Base-by-base conservation (phyloP, 2,888 invertebrate species). In the Rhagophthalmus giganteus region DNA sequence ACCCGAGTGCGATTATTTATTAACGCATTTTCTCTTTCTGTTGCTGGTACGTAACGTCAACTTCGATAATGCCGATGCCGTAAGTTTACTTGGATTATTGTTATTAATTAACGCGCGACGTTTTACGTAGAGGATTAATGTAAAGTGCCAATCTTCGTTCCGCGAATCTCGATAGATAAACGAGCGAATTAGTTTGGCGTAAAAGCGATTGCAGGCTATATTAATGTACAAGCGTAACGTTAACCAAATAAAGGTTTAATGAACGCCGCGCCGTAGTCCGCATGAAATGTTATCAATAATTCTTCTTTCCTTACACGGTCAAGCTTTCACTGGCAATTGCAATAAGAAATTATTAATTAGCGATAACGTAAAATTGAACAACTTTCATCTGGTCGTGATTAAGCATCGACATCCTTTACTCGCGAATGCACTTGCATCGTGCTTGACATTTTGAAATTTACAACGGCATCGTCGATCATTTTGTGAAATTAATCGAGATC, bases 341-440 rank as follows among this genome's bases (percentile, higher is more conserved):
- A 47, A 38, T 42, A 39, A 44, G 14, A 37, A 32, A 32, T 52
- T 52, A 53, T 53, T 47, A 53, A 53, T 53, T 53, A 42, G 25
- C 33, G 31, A 42, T 53, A 53, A 47, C 45, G 32, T 35, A 52
- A 47, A 38, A 46, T 39, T 30, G 47, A 52, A 27, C 46, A 52
- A 52, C 52, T 52, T 52, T 52, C 52, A 46, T 52, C 41, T 32
- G 31, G 27, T 46, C 38, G 33, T 15, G 39, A 51, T 45, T 46
- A 27, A 39, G 31, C 39, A 39, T 27, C 27, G 44, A 50, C 44
- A 34, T 50, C 39, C 38, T 38, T 32, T 5, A 20, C 20, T 5
- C 3, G 7, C 7, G 3, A 20, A 20, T 20, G 7, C 20, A 20
- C 20, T 20, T 20, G 7, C 7, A 20, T 20, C 3, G 20, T 20